Evolutionary conservation across 2,888 invertebrate genomes (phyloP).

Genomic region (Noctuana brunneofusca): DNA sequence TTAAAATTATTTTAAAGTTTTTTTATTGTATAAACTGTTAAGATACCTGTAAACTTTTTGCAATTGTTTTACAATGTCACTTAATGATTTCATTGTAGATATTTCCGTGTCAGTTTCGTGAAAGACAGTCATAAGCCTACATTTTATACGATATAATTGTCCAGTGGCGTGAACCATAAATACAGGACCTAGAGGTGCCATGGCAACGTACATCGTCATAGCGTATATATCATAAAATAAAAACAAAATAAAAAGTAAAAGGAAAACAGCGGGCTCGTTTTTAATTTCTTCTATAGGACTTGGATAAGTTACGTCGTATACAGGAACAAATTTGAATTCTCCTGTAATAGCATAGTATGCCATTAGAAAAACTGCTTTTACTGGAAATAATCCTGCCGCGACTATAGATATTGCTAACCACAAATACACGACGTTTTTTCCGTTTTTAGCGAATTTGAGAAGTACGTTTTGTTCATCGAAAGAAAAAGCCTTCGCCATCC

Average conservation of each 20-base stretch:
- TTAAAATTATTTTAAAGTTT: not conserved
- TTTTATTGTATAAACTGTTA: not conserved
- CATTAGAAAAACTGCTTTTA: conserved; percentile 13
- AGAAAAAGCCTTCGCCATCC: not conserved
- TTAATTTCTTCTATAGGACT: conserved; percentile 49
- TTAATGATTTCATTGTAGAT: conserved; percentile 5
- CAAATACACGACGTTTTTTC: conserved; percentile 9
- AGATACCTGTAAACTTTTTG: conserved; percentile 22
- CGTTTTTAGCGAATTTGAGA: conserved; percentile 8
- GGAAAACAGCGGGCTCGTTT: conserved; percentile 43
- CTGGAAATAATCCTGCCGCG: not conserved
- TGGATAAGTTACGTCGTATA: conserved; percentile 57
- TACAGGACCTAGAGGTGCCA: conserved; percentile 16
- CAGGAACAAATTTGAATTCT: conserved; percentile 49
- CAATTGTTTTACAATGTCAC: conserved; percentile 15
- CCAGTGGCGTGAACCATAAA: conserved; percentile 22
- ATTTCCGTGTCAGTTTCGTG: not conserved
- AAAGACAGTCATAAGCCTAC: conserved; percentile 7
- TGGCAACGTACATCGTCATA: conserved; percentile 13
- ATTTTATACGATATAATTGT: conserved; percentile 4
- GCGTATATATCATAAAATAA: conserved; percentile 23
- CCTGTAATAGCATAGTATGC: conserved; percentile 34
- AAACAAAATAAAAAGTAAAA: conserved; percentile 24
- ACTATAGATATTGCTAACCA: conserved; percentile 9
- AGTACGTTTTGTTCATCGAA: conserved; percentile 8